Base-by-base conservation (phyloP, 2,888 invertebrate species). In the Acleris sparsana region DNA sequence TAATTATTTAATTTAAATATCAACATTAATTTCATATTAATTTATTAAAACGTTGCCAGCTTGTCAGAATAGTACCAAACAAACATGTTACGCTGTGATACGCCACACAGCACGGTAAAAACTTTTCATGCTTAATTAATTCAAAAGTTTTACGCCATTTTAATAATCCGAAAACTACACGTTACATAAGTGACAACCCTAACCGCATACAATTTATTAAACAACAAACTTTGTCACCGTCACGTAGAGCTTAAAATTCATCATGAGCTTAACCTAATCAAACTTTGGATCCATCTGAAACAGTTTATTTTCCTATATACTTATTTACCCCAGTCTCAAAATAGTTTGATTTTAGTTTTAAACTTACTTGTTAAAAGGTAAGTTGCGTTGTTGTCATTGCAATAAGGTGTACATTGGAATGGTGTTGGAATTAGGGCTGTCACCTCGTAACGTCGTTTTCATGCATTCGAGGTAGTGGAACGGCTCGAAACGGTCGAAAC, bases 181-280 rank as follows among this genome's bases (percentile, higher is more conserved):
- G 5, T 17, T 25, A 46, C n/a, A 1, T n/a, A 46, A 57, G 44
- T 18, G 25, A 46, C 55, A 43, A 22, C 44, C 57, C 13, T 25
- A 25, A 57, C 46, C 25, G 25, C 46, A 46, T 25, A 57, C 25
- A 57, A 46, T 3, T 55, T 53, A 53, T 43, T 55, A 20, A 55
- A 55, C 39, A 20, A n/a, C 43, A 43, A 57, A 57, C 57, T 57
- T 46, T 46, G 9, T 25, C 46, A 46, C 55, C 13, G 13, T n/a
- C 55, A n/a, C 17, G 11, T n/a, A 46, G 46, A 57, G 46, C 46
- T 57, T 43, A 55, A 55, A 57, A 57, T 25, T 57, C 22, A 46
- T 57, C 44, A 56, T 56, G 46, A 57, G 11, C 44, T 43, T 2
- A 57, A 57, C 57, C 17, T 17, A 57, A 57, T 57, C 46, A 46